Conservation (phyloP, 1,140 invertebrate genomes). For the Diuraphis noxia region DNA sequence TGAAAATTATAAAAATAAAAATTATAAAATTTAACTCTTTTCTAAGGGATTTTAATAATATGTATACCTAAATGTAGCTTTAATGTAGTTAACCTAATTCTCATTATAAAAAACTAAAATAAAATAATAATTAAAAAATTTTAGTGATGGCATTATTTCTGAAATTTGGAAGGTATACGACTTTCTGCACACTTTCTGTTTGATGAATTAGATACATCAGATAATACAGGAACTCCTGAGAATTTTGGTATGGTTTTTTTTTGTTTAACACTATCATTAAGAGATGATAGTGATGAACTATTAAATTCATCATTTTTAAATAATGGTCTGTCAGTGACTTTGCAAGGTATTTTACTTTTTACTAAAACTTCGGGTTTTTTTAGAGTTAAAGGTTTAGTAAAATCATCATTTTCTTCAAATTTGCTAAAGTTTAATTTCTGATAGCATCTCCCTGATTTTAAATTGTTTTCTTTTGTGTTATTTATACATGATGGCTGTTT, state of each 20-base stretch:
- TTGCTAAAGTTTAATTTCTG: background rate
- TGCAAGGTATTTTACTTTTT: conserved; percentile 47
- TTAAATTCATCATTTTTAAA: conserved; percentile 28
- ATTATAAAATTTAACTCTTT: background rate
- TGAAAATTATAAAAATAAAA: background rate
- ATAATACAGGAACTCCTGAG: background rate
- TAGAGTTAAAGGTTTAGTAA: background rate
- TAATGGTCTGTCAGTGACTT: background rate
- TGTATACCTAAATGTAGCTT: background rate
- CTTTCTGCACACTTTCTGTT: conserved; percentile 26
- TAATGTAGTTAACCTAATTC: background rate
- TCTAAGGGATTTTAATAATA: background rate
- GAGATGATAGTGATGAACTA: background rate
- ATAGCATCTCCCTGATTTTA: background rate
- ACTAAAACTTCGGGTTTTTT: background rate
- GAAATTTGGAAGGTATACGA: conserved; percentile 41
- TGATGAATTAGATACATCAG: conserved; percentile 40
- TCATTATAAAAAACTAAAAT: background rate
- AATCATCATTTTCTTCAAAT: conserved; percentile 17
- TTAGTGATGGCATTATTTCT: background rate
- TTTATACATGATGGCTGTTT: background rate
- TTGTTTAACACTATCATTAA: conserved; percentile 15
- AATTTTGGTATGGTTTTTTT: conserved; percentile 27
- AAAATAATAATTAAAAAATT: background rate
- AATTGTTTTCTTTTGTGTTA: conserved; percentile 4